phyloP scores from a whole-genome alignment of 1,140 invertebrate genomes.

The Zaprionus ornatus region DNA sequence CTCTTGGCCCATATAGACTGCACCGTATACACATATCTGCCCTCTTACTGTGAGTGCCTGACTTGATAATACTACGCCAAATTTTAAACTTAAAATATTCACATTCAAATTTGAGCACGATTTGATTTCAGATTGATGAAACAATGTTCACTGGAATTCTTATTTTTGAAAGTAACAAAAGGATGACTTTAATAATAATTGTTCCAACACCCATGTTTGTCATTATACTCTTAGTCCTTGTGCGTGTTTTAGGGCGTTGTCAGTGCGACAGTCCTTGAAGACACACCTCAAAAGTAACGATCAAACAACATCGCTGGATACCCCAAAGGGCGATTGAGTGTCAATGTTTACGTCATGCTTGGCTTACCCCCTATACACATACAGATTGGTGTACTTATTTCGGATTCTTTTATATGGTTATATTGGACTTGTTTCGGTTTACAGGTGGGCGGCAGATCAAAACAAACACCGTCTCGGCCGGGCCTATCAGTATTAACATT shows the following conservation, averaged over 20 bases:
- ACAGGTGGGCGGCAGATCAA: constrained; percentile 25
- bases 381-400: background rate
- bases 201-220: background rate
- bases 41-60: background rate
- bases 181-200: background rate
- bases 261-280: constrained; percentile 17
- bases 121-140: background rate
- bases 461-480: background rate
- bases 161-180: background rate
- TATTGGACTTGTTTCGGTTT: background rate
- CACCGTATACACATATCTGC: background rate
- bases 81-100: background rate
- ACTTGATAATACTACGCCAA: background rate
- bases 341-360: constrained; percentile 53
- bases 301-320: constrained; percentile 42
- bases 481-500: background rate
- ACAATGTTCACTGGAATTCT: background rate
- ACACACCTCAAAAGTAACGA: constrained; percentile 73
- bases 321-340: constrained; percentile 49
- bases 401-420: background rate
- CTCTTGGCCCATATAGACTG: background rate
- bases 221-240: constrained; percentile 6
- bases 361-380: constrained; percentile 24
- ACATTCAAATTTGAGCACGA: background rate
- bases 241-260: constrained; percentile 10